These are phyloP conservation scores for Anas flavirostris DNA, from an alignment of 2,797 vertebrate genomes.

Conservation along the genomic window DNA sequence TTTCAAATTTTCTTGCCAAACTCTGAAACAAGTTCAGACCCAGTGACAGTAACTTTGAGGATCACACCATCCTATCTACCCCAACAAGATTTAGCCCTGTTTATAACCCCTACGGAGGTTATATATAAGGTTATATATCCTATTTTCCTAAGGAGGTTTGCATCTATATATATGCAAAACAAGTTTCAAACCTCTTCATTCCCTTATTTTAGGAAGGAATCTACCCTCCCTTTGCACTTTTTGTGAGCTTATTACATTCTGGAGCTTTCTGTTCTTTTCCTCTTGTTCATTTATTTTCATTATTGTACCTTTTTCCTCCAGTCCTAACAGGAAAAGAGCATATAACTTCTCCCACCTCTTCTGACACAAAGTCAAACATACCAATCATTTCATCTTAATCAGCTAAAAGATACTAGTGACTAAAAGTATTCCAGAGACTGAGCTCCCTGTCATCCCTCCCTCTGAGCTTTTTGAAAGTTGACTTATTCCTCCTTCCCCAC, in stretches of 20 bases:
- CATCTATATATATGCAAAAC: background rate
- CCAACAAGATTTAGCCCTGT: background rate
- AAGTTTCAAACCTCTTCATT: background rate
- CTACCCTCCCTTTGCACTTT: background rate
- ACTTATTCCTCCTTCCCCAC: background rate
- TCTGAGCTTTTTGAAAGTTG: background rate
- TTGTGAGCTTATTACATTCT: background rate
- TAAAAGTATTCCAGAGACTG: background rate
- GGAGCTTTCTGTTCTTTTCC: background rate
- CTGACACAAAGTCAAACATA: background rate
- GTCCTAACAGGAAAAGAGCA: background rate
- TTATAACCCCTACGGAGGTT: background rate
- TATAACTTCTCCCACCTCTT: background rate
- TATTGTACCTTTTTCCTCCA: background rate
- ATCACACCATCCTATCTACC: background rate
- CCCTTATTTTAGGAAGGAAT: background rate
- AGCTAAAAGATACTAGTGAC: background rate
- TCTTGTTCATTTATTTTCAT: background rate
- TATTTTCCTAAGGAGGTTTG: too few relatives aligned
- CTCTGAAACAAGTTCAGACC: background rate
- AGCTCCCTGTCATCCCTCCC: background rate
- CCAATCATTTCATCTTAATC: background rate
- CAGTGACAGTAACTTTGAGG: background rate
- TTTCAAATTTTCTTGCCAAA: background rate
- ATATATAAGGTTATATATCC: too few relatives aligned